Base-by-base conservation (phyloP, 2,888 invertebrate species). In the Drosophila robusta region DNA sequence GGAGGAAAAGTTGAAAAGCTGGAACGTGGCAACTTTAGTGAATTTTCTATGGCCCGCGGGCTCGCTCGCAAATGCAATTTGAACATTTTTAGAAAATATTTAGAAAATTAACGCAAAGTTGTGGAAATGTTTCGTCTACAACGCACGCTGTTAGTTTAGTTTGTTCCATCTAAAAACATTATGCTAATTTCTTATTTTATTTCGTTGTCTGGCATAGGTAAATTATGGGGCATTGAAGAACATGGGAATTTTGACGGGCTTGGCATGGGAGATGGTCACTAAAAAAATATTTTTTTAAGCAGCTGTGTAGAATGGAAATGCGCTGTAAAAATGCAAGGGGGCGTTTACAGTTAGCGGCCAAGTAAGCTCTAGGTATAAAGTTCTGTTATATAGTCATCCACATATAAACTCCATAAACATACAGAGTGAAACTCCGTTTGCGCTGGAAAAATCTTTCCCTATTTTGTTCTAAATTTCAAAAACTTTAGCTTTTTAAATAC, bases 101-200 rank as follows among this genome's bases (percentile, higher is more conserved):
- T 86, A 81, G 87, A 86, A 86, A 86, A 86, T 86, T 86, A 89
- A 87, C 87, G 87, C 87, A 88, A 86, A 84, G 80, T 86, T 84
- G 87, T 84, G 88, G 70, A 87, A 87, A 78, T 71, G 69, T 79
- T 78, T 64, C 70, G 81, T 83, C 83, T 77, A 54, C 66, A 49
- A 22, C 54, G 56, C 64, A 46, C 49, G 44, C 63, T 54, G 42
- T 47, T 70, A 72, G 71, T 70, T 83, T 71, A 63, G 67, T 57
- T 61, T 58, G 44, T 65, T 61, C 61, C 60, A 57, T 71, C 65
- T 64, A 65, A 74, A 83, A 85, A 83, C 86, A 79, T 79, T 87
- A 83, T 83, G 83, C 65, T 61, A 83, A 83, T 79, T 70, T 69
- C 46, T 45, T 14, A 41, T 34, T 38, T 38, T 44, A 45, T 51